Base-by-base conservation (phyloP, 2,888 invertebrate genomes). In the Eristalinus sepulchralis region DNA sequence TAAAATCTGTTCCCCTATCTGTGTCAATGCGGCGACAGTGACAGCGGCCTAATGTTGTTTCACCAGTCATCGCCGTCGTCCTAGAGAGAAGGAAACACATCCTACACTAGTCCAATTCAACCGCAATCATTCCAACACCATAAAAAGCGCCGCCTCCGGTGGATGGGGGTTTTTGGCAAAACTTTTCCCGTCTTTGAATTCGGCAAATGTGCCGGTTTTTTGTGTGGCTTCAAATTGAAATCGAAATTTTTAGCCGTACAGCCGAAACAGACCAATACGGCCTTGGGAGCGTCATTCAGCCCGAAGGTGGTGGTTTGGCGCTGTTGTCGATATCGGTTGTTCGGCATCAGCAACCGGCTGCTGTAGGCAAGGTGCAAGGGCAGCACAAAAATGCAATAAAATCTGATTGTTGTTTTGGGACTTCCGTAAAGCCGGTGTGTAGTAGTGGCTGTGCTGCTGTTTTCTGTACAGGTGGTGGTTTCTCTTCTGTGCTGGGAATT, bases 61-160 rank as follows among this genome's bases (percentile, higher is more conserved):
- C 47, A 47, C 47, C 57, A 39, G 36, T 31, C 73, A n/a, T 11
- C 34, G 17, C 57, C 22, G 63, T 68, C 39, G 71, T 36, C 36
- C 36, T 36, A n/a, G n/a, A n/a, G n/a, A 39, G 39, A n/a, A n/a
- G 39, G 39, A n/a, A 17, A 17, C 6, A n/a, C n/a, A 17, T 47
- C 47, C 17, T 17, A 0, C 1, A 17, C 47, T 17, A 77, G 59
- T 63, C 81, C 72, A 71, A 77, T 59, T 67, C 72, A 81, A 81
- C 84, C 84, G 63, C 84, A 85, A 85, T 85, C 81, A 85, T 81
- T 68, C 76, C 59, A 77, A 85, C 81, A 81, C 84, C 76, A 81
- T 77, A 72, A 81, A 85, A 78, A 72, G 22, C 17, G 20, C 20
- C 20, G 34, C 68, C 17, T 24, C 59, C 39, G 4, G 39, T 24